phyloP scores from a whole-genome alignment of 2,888 invertebrate species.

The Drosophila greeni region DNA sequence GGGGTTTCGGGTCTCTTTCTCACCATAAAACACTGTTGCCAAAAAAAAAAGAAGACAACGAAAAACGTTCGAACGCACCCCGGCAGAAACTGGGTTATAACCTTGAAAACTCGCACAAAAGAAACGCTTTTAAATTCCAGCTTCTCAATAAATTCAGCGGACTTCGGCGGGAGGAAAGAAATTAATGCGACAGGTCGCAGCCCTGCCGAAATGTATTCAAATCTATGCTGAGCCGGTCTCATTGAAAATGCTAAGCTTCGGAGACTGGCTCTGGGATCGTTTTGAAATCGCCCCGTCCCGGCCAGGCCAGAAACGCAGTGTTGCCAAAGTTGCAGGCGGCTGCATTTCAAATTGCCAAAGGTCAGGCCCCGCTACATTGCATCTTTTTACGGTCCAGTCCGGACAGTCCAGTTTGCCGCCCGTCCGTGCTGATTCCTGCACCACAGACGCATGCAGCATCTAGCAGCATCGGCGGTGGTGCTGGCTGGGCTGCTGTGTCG shows the following conservation, averaged over 20 bases:
- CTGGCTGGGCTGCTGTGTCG: slow-evolving; percentile 47
- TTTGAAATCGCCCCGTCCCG: slow-evolving; percentile 51
- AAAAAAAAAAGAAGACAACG: slow-evolving; percentile 19
- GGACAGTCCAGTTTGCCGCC: slow-evolving; percentile 28
- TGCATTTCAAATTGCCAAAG: slow-evolving; percentile 70
- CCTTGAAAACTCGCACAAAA: slow-evolving; percentile 65
- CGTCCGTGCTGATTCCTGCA: slow-evolving; percentile 6
- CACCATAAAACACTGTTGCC: slow-evolving; percentile 66
- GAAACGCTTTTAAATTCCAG: slow-evolving; percentile 56
- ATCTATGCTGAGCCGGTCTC: slow-evolving; percentile 58
- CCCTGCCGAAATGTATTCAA: slow-evolving; percentile 44
- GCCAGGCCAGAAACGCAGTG: slow-evolving; percentile 23
- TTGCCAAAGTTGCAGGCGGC: slow-evolving; percentile 18
- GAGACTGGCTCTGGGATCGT: slow-evolving; percentile 28
- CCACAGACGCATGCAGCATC: neutral
- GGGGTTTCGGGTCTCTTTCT: slow-evolving; percentile 45
- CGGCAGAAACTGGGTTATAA: slow-evolving; percentile 71
- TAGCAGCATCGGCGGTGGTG: slow-evolving; percentile 3
- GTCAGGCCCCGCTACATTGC: slow-evolving; percentile 59
- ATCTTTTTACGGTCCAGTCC: slow-evolving; percentile 23
- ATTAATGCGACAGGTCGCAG: slow-evolving; percentile 30
- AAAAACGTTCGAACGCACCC: slow-evolving; percentile 47
- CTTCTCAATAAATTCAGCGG: slow-evolving; percentile 63
- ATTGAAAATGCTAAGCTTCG: slow-evolving; percentile 62
- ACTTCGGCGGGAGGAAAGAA: slow-evolving; percentile 50